Conservation (phyloP, 1,140 invertebrate species). For the Drosophila insularis region DNA sequence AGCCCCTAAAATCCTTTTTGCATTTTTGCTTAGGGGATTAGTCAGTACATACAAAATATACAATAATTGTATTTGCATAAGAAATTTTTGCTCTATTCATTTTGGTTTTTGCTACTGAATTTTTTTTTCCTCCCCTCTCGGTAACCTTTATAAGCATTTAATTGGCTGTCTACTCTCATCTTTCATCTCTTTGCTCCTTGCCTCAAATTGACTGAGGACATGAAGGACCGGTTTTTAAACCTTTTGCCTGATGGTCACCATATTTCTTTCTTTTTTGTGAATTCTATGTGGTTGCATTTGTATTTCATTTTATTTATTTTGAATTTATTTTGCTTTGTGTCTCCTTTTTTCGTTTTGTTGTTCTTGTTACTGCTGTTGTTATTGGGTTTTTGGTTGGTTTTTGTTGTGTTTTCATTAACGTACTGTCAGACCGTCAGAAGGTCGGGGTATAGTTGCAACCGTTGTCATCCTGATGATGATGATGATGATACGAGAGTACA, state of each 20-base stretch:
- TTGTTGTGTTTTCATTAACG: slow-evolving; percentile 72
- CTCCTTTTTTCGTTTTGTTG: slow-evolving; percentile 70
- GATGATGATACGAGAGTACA: background rate
- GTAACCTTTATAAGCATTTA: slow-evolving; percentile 65
- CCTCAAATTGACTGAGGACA: background rate
- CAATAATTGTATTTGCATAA: slow-evolving; percentile 31
- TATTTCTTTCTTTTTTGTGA: slow-evolving; percentile 27
- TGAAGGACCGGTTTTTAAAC: slow-evolving; percentile 39
- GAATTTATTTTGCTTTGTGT: slow-evolving; percentile 50
- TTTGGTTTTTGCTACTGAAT: background rate
- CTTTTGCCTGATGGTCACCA: slow-evolving; percentile 26
- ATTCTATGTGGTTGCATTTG: slow-evolving; percentile 34
- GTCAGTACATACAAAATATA: slow-evolving; percentile 1
- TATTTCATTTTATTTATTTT: slow-evolving; percentile 77
- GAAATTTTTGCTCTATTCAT: slow-evolving; percentile 17
- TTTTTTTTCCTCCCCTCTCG: background rate
- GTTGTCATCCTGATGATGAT: slow-evolving; percentile 8
- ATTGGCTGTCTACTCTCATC: slow-evolving; percentile 63
- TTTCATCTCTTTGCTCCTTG: slow-evolving; percentile 21
- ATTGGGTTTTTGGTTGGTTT: slow-evolving; percentile 17
- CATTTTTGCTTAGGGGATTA: slow-evolving; percentile 42
- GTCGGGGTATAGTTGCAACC: slow-evolving; percentile 30
- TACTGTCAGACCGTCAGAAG: slow-evolving; percentile 28
- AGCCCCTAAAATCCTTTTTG: slow-evolving; percentile 45
- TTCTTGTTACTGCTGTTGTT: slow-evolving; percentile 53